Evolutionary conservation across 2,888 invertebrate genomes (phyloP).

Genomic region (Synergus gifuensis): DNA sequence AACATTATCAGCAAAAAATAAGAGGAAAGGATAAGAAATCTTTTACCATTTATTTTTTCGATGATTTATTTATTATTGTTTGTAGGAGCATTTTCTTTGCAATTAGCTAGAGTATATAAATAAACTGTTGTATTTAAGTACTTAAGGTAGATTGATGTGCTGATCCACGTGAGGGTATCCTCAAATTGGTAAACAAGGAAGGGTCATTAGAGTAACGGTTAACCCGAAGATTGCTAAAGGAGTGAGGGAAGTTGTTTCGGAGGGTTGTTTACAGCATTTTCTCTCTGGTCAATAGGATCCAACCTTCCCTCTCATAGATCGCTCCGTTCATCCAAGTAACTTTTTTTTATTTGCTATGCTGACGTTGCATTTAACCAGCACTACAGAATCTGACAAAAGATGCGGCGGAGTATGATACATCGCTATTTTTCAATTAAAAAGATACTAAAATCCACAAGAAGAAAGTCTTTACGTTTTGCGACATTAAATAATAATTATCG

Average conservation of each 20-base stretch:
- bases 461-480: background rate
- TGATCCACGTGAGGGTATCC: conserved; percentile 60
- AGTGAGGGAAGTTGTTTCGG: conserved; percentile 67
- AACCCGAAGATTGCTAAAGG: conserved; percentile 69
- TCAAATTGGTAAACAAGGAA: conserved; percentile 71
- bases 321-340: conserved; percentile 60
- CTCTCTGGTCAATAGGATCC: conserved; percentile 67
- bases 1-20: background rate
- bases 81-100: background rate
- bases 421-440: conserved; percentile 42
- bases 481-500: background rate
- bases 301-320: conserved; percentile 58
- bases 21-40: background rate
- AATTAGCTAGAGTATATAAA: background rate
- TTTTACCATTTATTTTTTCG: background rate
- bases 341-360: conserved; percentile 65
- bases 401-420: conserved; percentile 54
- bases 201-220: conserved; percentile 73
- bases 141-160: background rate
- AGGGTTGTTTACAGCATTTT: conserved; percentile 72
- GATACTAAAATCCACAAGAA: conserved; percentile 29
- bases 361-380: conserved; percentile 64
- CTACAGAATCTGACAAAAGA: conserved; percentile 59
- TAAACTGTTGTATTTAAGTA: background rate
- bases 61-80: background rate